These are phyloP conservation scores for Mechanitis messenoides DNA, from an alignment of 2,888 invertebrate species.

Conservation along the genomic window DNA sequence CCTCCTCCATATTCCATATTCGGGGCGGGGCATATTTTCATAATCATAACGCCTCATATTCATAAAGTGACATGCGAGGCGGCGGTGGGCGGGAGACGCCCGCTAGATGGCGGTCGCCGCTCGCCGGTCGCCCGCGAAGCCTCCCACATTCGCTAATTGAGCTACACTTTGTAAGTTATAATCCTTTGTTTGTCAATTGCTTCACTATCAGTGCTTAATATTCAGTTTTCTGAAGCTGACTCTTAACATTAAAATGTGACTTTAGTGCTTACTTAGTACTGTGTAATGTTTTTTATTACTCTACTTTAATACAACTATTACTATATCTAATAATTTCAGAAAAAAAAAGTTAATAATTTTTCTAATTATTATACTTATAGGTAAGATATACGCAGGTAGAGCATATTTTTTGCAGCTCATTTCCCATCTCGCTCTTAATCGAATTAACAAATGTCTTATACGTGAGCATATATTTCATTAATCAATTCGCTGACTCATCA, in stretches of 20 bases:
- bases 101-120: constrained; percentile 70
- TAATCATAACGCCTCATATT: constrained; percentile 78
- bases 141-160: constrained; percentile 72
- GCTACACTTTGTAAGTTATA: constrained; percentile 60
- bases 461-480: neutral
- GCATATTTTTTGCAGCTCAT: neutral
- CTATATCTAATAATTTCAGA: too few species aligned
- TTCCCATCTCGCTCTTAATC: neutral
- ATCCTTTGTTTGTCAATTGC: constrained; percentile 59
- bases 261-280: neutral
- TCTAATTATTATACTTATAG: neutral
- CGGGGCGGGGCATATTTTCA: constrained; percentile 77
- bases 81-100: constrained; percentile 62
- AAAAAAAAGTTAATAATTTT: neutral
- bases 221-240: constrained; percentile 5
- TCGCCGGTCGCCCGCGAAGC: constrained; percentile 62
- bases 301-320: too few species aligned
- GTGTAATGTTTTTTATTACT: too few species aligned
- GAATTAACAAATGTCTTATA: constrained; percentile 1
- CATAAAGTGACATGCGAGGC: constrained; percentile 68
- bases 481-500: constrained; percentile 19
- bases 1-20: constrained; percentile 79
- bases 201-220: constrained; percentile 27
- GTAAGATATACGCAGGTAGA: neutral
- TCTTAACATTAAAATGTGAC: neutral